Evolutionary conservation across 2,797 vertebrate genomes (phyloP), one percentile per base, ranked within the genome.

Genomic region (Etheostoma nigrum): DNA sequence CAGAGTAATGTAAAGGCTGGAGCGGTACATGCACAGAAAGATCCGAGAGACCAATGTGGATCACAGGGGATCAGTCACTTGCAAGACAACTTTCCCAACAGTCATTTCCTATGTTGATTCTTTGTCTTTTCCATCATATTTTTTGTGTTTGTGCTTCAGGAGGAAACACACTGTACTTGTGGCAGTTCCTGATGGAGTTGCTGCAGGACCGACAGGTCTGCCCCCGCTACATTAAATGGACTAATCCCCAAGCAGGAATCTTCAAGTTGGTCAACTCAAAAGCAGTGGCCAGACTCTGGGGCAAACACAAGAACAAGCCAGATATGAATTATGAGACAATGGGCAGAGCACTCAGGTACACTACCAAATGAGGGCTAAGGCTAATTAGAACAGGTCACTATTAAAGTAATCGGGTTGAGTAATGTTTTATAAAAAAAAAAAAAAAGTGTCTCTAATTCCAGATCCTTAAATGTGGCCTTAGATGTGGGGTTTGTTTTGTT

Each of bases 281-380:
- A 90, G 98, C 98, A 7, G 98, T 99, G 30, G 98, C 98, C 70
- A 94, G 91, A 74, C 93, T 99, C 73, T 99, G 98, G 97, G 98
- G 98, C 42, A 99, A 97, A 89, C 98, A 99, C 93, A 99, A 99
- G 93, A 99, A 99, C 92, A 99, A 99, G 85, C 98, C 98, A 25
- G 98, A 99, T 82, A 99, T 99, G 98, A 99, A 99, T 91, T 99
- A 99, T 65, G 98, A 99, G 93, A 99, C 98, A 16, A 99, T 99
- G 98, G 98, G 98, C 79, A 94, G 98, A 94, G 98, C 98, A 61
- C 97, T 99, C 91, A 97, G 98, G 98, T 99, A 95, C 6, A 48
- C 10, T 5, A n/a, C 4, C 14, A 40, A 42, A 27, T 15, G 4
- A 57, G 23, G n/a, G 23, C 18, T 30, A n/a, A 19, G 14, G 27